Base-by-base conservation (phyloP, 2,797 vertebrate species). In the Arnoldichthys spilopterus region DNA sequence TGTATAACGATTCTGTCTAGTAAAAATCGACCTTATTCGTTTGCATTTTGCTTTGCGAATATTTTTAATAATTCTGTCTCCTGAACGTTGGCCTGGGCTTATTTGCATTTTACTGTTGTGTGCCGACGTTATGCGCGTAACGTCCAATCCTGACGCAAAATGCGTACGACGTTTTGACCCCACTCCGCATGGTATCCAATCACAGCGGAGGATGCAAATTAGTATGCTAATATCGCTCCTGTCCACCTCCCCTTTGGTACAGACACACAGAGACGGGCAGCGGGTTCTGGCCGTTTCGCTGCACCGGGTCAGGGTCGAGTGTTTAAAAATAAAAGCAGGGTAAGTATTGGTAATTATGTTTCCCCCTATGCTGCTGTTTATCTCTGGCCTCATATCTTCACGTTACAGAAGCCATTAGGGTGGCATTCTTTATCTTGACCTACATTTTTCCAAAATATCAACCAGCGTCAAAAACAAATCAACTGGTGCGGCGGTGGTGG, bases 401-500 rank as follows among this genome's bases (percentile, higher is more conserved):
- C 12, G n/a, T 51, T 12, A 9, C 22, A 11, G 2, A 40, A 3
- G 76, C 20, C 18, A 43, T 18, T 24, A 37, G 37, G n/a, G 15
- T 13, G 30, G 75, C 20, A 6, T 74, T 74, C 11, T 72, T 20
- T 11, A 54, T 43, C 58, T 13, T 72, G 81, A 77, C 78, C 79
- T 79, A 71, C 18, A 74, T 83, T 43, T 76, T 72, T 11, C 30
- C 18, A n/a, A 12, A 1, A 34, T 63, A 47, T 40, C 30, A 51
- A 51, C 11, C 56, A 61, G 71, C 79, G 69, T 67, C 72, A 40
- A 58, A n/a, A 43, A 34, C 58, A 78, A 72, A 79, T 87, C 82
- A 85, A 84, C 82, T 87, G 84, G 84, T 85, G 74, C 56, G 32
- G 73, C 53, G 43, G 43, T 9, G 37, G 37, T n/a, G 37, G 63